Evolutionary conservation across 2,888 invertebrate genomes (phyloP), one percentile per base, ranked within the genome.

Genomic region (Ophion costatus): DNA sequence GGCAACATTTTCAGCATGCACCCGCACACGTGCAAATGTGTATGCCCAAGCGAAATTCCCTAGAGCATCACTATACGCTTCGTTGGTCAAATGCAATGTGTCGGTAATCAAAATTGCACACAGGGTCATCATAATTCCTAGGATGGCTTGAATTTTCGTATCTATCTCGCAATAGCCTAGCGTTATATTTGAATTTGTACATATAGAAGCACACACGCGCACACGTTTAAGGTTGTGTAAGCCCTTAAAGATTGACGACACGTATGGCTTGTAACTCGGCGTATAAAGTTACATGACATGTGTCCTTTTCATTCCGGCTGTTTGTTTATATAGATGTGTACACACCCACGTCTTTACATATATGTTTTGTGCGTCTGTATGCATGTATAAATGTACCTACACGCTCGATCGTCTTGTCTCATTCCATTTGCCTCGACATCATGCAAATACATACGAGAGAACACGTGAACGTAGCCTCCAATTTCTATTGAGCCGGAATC

Each of bases 401-500:
- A 75, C 56, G 29, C 29, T 45, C 56, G 64, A 57, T 57, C 66
- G 63, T 73, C 80, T 78, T 80, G 82, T 76, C 73, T 57, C 76
- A 69, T 84, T 84, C 77, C 38, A 77, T 76, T 80, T 82, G 73
- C 80, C 77, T 45, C 63, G 59, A 22, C 61, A 76, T 71, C 45
- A 71, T 57, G 71, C 80, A 79, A 78, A 83, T 38, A 38, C 17
- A 17, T 51, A 64, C 10, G 69, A 51, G 69, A 51, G 69, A 69
- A 51, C 74, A 38, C n/a, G 81, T 38, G 73, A 69, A 67, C 57
- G 74, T 63, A 56, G 76, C 80, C 76, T 76, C 80, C 76, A 80
- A 80, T 85, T 82, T 80, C 82, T 69, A 80, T 85, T 80, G 82
- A 82, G 69, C 66, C 67, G 7, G 74, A 77, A 82, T 82, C 77